Evolutionary conservation across 2,113 vertebrate species (phyloP).

Genomic region (Phodopus roborovskii): DNA sequence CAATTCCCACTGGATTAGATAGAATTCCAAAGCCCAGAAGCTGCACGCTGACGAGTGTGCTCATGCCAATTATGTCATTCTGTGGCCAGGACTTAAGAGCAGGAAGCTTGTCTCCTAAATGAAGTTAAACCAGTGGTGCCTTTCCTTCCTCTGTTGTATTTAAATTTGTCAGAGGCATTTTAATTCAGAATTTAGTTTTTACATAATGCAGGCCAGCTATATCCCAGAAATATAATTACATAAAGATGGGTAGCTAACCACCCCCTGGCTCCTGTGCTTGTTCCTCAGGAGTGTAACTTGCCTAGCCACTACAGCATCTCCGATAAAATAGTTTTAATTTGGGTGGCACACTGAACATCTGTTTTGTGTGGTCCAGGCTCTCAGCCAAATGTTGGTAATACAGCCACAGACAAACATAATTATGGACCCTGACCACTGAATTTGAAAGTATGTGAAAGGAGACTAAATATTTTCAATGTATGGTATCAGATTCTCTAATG

Average conservation of each 20-base stretch:
- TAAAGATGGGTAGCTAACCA: not conserved
- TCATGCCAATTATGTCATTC: not conserved
- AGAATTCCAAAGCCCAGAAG: not conserved
- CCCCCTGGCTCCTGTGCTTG: not conserved
- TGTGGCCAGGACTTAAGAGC: not conserved
- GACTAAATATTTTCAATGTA: not conserved
- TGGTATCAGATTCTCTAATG: conserved; percentile 29
- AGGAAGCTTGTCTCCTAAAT: conserved; percentile 55
- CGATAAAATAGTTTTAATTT: not conserved
- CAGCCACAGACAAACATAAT: not conserved
- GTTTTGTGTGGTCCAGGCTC: not conserved
- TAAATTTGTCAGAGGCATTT: conserved; percentile 59
- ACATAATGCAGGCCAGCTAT: not conserved
- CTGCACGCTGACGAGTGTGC: not conserved
- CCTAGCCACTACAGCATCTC: not conserved
- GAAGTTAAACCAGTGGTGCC: conserved; percentile 46
- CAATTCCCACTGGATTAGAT: not conserved
- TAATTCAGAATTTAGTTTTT: conserved; percentile 62
- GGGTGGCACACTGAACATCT: not conserved
- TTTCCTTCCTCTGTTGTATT: conserved; percentile 60
- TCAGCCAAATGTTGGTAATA: not conserved
- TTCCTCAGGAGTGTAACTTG: not conserved
- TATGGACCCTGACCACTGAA: not conserved
- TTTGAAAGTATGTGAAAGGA: not conserved
- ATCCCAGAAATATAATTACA: not conserved